Evolutionary conservation across 2,888 invertebrate genomes (phyloP), one percentile per base, ranked within the genome.

Genomic region (Leptinotarsa peninsularis): DNA sequence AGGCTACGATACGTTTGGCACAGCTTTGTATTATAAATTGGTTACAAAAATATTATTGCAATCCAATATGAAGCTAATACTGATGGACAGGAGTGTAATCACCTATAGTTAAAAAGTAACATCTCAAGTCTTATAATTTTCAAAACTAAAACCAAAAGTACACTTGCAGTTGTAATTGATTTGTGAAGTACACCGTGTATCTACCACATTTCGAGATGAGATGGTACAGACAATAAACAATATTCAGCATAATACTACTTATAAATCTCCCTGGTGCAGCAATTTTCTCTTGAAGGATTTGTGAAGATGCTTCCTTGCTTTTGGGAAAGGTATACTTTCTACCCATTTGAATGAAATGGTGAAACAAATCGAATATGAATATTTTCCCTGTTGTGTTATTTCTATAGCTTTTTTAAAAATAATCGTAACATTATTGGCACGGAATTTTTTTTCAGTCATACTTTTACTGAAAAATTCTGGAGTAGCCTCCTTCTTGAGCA

Each of bases 41-140:
- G 83, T 85, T 86, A 87, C 85, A 87, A 87, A 87, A 86, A 86
- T 87, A 87, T 85, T 79, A 83, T 83, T 82, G 85, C 84, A 85
- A 85, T 85, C 83, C 84, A 84, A 82, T 84, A 85, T 83, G 81
- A 86, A 85, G 85, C 85, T 86, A 86, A 84, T 79, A 78, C 78
- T 79, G 83, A 82, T 81, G 82, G 83, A 81, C 82, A 83, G 81
- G 80, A 83, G 81, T 80, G 80, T 80, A 72, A 80, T 80, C 82
- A 81, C 71, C 72, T 77, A 79, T 76, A 80, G 79, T 83, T 82
- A 80, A 81, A 81, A 78, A 76, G 74, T 74, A 76, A 71, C 74
- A 74, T 72, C 70, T 79, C 68, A 79, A 78, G 76, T 79, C 73
- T 78, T 78, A 77, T 58, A 72, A 71, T 76, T 74, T 74, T 67